Percentiles rank a stretch among this genome's conserved stretches.
phyloP scores from a whole-genome alignment of 2,113 vertebrate genomes.

The Sceloporus tristichus region DNA sequence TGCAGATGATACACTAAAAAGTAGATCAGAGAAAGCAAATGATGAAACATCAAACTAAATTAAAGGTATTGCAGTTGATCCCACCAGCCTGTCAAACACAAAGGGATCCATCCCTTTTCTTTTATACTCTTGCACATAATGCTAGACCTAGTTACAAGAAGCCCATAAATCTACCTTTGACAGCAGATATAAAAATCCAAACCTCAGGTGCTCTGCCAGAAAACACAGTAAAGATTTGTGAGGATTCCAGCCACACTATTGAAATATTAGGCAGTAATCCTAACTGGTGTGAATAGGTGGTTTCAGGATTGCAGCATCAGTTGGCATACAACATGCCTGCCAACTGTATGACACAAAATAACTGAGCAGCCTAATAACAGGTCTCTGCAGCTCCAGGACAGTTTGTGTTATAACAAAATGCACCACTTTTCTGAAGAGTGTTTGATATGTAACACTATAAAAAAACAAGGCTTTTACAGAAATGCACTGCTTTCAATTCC shows the following conservation, averaged over 20 bases:
- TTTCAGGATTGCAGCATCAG: fast-evolving
- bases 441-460: conserved; percentile 18
- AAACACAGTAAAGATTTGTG: neutral
- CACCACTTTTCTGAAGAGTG: conserved; percentile 22
- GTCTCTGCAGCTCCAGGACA: neutral
- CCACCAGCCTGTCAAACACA: neutral
- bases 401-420: conserved; percentile 36
- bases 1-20: neutral
- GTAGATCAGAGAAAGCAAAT: neutral
- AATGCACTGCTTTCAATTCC: conserved; percentile 40
- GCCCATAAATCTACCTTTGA: neutral
- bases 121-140: neutral
- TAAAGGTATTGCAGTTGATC: neutral
- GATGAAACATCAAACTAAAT: neutral
- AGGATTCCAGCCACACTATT: neutral
- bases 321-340: neutral
- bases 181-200: neutral
- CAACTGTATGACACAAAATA: neutral
- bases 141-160: conserved; percentile 2
- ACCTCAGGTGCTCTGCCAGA: neutral
- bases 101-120: neutral
- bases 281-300: neutral
- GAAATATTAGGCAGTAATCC: neutral
- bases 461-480: conserved; percentile 31
- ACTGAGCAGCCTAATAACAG: conserved; percentile 8